A percentile compares a stretch with the other conserved stretches of the same genome.
Conservation (phyloP, 2,797 vertebrate genomes). For the Hyperoplus lanceolatus region DNA sequence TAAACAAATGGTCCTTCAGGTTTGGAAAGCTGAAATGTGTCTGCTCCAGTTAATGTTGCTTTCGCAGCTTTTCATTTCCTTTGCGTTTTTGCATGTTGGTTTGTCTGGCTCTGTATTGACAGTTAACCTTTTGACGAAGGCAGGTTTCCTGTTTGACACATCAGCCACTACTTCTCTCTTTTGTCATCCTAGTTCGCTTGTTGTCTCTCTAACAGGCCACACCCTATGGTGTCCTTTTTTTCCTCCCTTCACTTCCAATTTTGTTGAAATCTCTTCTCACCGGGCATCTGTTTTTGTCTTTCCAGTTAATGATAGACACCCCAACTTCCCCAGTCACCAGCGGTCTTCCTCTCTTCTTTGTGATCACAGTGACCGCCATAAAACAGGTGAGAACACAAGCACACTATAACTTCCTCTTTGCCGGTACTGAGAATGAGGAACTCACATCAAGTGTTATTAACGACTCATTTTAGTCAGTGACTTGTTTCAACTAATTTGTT, state of each 20-base stretch:
- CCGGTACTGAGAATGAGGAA: constrained; percentile 31
- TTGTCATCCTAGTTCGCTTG: not conserved
- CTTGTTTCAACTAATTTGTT: not conserved
- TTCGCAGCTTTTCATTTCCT: not conserved
- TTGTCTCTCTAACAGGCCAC: not conserved
- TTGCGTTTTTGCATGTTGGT: not conserved
- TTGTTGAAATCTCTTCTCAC: constrained; percentile 1
- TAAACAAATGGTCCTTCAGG: not conserved
- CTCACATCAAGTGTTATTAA: not conserved
- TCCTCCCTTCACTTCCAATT: not conserved
- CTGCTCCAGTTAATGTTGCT: not conserved
- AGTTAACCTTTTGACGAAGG: constrained; percentile 59
- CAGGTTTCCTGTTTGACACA: constrained; percentile 69
- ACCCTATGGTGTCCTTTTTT: not conserved
- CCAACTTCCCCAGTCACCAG: constrained; percentile 98
- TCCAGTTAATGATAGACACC: constrained; percentile 98
- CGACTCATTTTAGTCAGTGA: not conserved
- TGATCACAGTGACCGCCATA: constrained; percentile 98
- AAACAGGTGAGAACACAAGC: constrained; percentile 92
- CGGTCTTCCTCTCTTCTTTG: constrained; percentile 98
- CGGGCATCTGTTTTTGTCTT: constrained; percentile 41
- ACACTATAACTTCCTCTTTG: constrained; percentile 40
- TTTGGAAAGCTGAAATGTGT: not conserved
- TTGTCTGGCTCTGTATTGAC: not conserved
- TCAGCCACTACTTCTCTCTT: constrained; percentile 25